Conservation (phyloP, 2,797 vertebrate genomes). For the Paguma larvata region DNA sequence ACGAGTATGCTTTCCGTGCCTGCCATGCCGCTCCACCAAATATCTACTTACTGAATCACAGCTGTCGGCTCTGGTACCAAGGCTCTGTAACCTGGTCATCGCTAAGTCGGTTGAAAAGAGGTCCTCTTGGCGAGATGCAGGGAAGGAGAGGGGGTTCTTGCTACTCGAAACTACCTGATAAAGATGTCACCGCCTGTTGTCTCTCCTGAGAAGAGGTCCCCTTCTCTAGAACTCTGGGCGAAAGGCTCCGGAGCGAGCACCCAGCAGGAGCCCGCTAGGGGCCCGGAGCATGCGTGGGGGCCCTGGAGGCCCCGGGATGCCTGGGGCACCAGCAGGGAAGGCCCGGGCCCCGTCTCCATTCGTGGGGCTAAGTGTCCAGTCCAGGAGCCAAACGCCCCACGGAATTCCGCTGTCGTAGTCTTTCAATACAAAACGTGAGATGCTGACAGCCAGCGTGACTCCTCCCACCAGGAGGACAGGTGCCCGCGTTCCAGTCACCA, state of each 20-base stretch:
- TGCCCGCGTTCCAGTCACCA: rapidly evolving
- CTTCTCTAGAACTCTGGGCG: neutral
- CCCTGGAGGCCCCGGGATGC: rapidly evolving
- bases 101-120: neutral
- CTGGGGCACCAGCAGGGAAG: too few relatives aligned
- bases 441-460: rapidly evolving
- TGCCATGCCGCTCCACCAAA: neutral
- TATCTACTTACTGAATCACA: neutral
- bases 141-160: neutral
- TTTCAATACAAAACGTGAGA: neutral
- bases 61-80: neutral
- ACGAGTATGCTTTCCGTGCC: neutral
- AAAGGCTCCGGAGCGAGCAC: neutral
- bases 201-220: neutral
- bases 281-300: rapidly evolving
- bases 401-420: neutral
- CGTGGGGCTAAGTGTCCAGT: neutral
- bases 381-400: neutral
- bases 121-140: neutral
- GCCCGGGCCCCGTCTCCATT: rapidly evolving
- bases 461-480: neutral
- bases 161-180: neutral
- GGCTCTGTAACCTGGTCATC: neutral
- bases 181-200: neutral
- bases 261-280: neutral